Percentiles rank a stretch among this genome's conserved stretches.
Conservation (phyloP, 2,113 vertebrate genomes). For the Labrus mixtus region DNA sequence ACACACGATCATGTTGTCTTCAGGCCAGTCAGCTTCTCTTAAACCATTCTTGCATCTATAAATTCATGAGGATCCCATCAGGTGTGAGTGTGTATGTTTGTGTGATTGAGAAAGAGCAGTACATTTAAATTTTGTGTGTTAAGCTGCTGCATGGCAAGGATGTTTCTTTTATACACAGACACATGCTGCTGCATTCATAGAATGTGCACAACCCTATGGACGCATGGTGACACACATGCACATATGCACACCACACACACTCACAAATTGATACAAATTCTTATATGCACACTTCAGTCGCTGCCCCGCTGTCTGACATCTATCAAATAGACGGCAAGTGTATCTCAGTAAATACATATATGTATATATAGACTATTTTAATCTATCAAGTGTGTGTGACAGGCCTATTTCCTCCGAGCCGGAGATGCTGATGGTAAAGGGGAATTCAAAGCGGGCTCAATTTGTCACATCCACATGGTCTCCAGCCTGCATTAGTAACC, state of each 20-base stretch:
- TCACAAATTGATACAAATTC: not conserved
- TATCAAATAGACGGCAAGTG: slow-evolving; percentile 41
- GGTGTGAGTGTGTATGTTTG: slow-evolving; percentile 31
- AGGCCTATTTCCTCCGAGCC: slow-evolving; percentile 65
- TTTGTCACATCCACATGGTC: slow-evolving; percentile 53
- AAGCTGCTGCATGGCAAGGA: slow-evolving; percentile 12
- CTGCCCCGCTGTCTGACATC: slow-evolving; percentile 27
- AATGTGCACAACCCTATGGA: not conserved
- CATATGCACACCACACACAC: not conserved
- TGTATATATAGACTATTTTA: slow-evolving; percentile 62
- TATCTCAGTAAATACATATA: slow-evolving; percentile 59
- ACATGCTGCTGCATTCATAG: not conserved
- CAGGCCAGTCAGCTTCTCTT: not conserved
- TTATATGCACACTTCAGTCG: not conserved
- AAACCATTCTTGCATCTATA: slow-evolving; percentile 37
- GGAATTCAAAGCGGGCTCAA: slow-evolving; percentile 64
- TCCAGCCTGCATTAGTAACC: slow-evolving; percentile 30
- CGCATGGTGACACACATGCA: not conserved
- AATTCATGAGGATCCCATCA: slow-evolving; percentile 41
- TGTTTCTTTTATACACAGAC: not conserved
- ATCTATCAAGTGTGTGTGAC: slow-evolving; percentile 70
- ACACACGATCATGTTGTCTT: slow-evolving; percentile 6
- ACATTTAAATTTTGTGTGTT: slow-evolving; percentile 46
- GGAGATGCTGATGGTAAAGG: slow-evolving; percentile 59
- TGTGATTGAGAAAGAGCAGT: slow-evolving; percentile 16